Base-by-base conservation (phyloP, 2,888 invertebrate species). In the Tromatobia lineatoria region DNA sequence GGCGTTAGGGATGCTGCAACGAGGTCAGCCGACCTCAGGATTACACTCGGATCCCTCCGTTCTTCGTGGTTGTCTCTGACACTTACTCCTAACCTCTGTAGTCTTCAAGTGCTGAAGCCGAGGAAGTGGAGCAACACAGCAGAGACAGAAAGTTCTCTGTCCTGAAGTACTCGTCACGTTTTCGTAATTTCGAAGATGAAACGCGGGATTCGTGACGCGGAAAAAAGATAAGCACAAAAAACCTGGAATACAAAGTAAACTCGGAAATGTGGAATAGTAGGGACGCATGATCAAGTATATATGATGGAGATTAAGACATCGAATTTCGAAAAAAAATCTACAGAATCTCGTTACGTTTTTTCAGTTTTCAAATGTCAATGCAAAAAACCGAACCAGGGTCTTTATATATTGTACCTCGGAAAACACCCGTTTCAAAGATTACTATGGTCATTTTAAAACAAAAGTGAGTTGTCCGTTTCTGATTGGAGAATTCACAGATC, bases 101-200 rank as follows among this genome's bases (percentile, higher is more conserved):
- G 25, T 54, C 54, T 70, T 70, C 79, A 64, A 79, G 47, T 70
- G 73, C 10, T 47, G 25, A 34, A 15, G n/a, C 34, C 25, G 66
- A 77, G 13, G 10, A 50, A 52, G n/a, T 54, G 20, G 64, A 78
- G 61, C 45, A 54, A 45, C 74, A 45, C 61, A 54, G 61, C 59
- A 23, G 38, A 69, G 61, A 77, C 20, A 29, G 67, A 42, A 69
- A 29, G 64, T 18, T 57, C 20, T 61, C 34, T 74, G 15, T 69
- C 11, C 34, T 20, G 54, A 20, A 34, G 15, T 64, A 59, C 70
- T 57, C 38, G 54, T 64, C 54, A 70, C 23, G 57, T 42, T 42
- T 75, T 70, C 70, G 83, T 83, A 70, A 83, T 83, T 79, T 79
- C 66, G 70, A 75, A 79, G 74, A 82, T 82, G 69, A 74, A 82